Evolutionary conservation across 1,140 invertebrate genomes (phyloP).

Genomic region (Hylyphantes graminicola): DNA sequence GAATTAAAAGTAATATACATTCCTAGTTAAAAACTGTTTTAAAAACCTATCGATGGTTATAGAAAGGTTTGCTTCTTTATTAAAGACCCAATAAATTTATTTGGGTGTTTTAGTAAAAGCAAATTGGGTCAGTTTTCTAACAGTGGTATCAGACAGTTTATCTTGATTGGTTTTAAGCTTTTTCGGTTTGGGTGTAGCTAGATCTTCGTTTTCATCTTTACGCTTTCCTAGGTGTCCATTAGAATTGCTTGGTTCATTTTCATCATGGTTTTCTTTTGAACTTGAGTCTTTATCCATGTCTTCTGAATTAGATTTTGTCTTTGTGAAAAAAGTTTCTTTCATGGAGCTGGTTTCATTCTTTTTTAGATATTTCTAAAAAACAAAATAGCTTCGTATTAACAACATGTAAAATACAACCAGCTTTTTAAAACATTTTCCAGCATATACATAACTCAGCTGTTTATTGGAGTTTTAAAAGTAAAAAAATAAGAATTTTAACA

Average conservation of each 20-base stretch:
- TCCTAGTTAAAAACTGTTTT: no score
- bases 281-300: not conserved
- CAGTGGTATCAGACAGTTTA: conserved; percentile 30
- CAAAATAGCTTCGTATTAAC: not conserved
- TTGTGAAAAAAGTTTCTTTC: not conserved
- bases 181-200: conserved; percentile 21
- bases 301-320: not conserved
- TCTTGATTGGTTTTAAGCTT: conserved; percentile 12
- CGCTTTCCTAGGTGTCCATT: not conserved
- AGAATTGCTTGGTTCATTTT: not conserved
- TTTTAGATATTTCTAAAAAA: conserved; percentile 19
- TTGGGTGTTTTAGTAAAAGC: conserved; percentile 41
- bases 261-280: not conserved
- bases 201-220: not conserved
- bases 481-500: no score
- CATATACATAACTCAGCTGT: no score
- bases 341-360: not conserved
- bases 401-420: no score
- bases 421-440: no score
- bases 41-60: not conserved
- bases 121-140: conserved; percentile 44
- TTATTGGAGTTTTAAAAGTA: no score
- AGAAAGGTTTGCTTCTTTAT: not conserved
- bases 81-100: not conserved
- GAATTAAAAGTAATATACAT: no score